Evolutionary conservation across 35 echinoderm and acorn worm species (phyloP).

Genomic region (Ptychodera flava): DNA sequence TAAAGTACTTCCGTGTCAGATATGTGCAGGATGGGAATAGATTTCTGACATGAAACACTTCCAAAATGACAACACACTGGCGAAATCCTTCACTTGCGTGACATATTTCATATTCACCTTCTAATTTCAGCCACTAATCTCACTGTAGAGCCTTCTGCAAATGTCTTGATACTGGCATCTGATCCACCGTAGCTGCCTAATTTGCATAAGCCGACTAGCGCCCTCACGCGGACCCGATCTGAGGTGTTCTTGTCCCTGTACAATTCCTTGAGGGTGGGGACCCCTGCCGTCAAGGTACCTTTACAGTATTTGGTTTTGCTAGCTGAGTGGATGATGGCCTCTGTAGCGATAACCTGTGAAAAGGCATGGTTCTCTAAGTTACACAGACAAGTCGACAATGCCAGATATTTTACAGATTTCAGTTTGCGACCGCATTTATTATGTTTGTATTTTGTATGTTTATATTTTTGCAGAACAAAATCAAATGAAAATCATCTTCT

Average conservation of each 20-base stretch:
- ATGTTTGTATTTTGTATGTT: no score
- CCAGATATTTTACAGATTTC: neutral
- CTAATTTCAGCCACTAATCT: conserved; percentile 66
- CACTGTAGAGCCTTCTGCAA: conserved; percentile 72
- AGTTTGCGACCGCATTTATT: no score
- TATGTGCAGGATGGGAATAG: no score
- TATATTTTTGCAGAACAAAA: no score
- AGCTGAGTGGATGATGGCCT: conserved; percentile 81
- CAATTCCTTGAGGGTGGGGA: conserved; percentile 66
- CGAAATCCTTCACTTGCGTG: no score
- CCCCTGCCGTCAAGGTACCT: conserved; percentile 52
- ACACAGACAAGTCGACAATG: neutral
- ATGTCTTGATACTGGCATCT: conserved; percentile 59
- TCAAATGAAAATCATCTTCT: no score
- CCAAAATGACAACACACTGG: no score
- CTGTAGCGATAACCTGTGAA: conserved; percentile 61
- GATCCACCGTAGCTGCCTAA: conserved; percentile 83
- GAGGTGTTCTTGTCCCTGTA: conserved; percentile 47
- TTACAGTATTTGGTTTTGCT: conserved; percentile 86
- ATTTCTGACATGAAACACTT: no score
- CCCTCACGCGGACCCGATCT: conserved; percentile 82
- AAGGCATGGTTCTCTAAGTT: neutral
- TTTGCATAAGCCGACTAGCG: conserved; percentile 87
- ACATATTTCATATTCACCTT: conserved; percentile 55
- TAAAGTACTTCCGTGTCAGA: no score